Evolutionary conservation across 1,140 invertebrate species (phyloP), one percentile per base, ranked within the genome.

Genomic region (Lycorma delicatula): DNA sequence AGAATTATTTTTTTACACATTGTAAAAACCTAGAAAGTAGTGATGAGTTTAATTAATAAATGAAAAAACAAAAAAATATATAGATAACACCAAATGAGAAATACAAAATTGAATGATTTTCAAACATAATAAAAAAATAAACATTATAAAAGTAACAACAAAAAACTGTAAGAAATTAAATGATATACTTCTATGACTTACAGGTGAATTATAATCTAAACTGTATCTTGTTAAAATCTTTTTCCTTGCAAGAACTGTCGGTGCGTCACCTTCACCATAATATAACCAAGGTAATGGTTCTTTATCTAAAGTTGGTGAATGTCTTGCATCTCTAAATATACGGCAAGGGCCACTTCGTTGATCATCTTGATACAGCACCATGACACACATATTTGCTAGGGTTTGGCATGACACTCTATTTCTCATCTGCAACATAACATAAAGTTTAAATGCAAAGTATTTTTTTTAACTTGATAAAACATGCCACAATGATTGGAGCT

Each of bases 331-430:
- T 58, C 72, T 64, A 60, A 81, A 78, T 16, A 77, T 73, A 56
- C 78, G 80, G 1, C 77, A 73, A 3, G 68, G 66, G 47, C 66
- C 75, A 13, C 73, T 70, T 54, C 52, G 48, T 0, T 51, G 29
- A 54, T 76, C 74, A 52, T 78, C 76, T 18, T 72, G 70, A 57
- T 74, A 80, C 34, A 85, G 69, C 1, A 79, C 78, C 23, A 87
- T 64, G 0, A 77, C 74, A 66, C 86, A 89, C 66, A 87, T 75
- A 70, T 89, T 88, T 2, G 79, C 79, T 29, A 89, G 68, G 51
- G 80, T 69, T 68, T 87, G 80, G 64, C 87, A 89, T 5, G 83
- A 78, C 20, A 72, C 76, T 46, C 58, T 66, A 64, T 80, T 73
- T 48, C 71, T 72, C 57, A 73, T 72, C 72, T 78, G 55, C 60